phyloP scores from a whole-genome alignment of 2,888 invertebrate species.

The Phalera bucephala region DNA sequence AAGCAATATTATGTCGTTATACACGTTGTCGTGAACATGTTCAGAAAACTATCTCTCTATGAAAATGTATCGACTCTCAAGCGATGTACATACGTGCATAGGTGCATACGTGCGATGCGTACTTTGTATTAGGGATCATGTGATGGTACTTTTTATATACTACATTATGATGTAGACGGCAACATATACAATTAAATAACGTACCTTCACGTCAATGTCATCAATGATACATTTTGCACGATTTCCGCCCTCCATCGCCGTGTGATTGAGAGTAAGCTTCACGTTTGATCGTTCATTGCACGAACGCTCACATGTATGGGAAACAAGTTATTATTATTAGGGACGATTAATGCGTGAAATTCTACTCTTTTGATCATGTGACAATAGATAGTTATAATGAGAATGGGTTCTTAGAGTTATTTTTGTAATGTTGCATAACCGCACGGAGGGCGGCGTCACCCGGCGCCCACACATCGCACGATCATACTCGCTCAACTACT shows the following conservation, averaged over 20 bases:
- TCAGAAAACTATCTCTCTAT: slow-evolving; percentile 21
- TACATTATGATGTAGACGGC: slow-evolving; percentile 39
- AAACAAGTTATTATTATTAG: neutral
- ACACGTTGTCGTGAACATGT: slow-evolving; percentile 12
- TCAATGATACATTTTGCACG: slow-evolving; percentile 23
- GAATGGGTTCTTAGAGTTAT: slow-evolving; percentile 62
- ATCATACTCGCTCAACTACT: too few species aligned
- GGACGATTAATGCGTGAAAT: slow-evolving; percentile 6
- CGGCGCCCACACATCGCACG: slow-evolving; percentile 23
- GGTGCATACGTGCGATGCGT: slow-evolving; percentile 26
- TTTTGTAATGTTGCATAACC: slow-evolving; percentile 64
- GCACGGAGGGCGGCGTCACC: slow-evolving; percentile 23
- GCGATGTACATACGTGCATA: slow-evolving; percentile 28
- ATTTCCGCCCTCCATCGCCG: slow-evolving; percentile 21
- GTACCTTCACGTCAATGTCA: slow-evolving; percentile 32
- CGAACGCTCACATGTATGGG: neutral
- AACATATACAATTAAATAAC: slow-evolving; percentile 38
- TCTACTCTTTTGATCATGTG: slow-evolving; percentile 51
- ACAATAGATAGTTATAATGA: slow-evolving; percentile 53
- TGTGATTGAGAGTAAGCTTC: slow-evolving; percentile 49
- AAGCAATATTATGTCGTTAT: slow-evolving; percentile 51
- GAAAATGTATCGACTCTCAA: slow-evolving; percentile 24
- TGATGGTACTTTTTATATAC: slow-evolving; percentile 33
- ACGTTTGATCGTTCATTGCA: slow-evolving; percentile 17
- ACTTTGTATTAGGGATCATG: slow-evolving; percentile 41